Conservation (phyloP, 2,797 vertebrate genomes). For the Varecia variegata region DNA sequence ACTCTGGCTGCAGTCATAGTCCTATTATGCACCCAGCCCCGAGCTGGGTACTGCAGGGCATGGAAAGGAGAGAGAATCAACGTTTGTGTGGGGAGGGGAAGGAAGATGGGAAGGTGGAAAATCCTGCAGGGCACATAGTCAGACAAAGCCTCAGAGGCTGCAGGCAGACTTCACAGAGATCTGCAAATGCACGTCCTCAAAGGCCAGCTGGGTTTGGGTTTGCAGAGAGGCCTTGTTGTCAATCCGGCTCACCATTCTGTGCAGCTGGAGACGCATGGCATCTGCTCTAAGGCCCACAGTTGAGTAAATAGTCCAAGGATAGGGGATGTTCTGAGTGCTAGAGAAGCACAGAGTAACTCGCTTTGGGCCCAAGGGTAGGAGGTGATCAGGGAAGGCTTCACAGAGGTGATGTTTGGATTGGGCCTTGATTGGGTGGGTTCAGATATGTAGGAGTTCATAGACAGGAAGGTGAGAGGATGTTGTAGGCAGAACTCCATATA, state of each 20-base stretch:
- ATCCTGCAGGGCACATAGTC: not conserved
- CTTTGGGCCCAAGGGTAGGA: not conserved
- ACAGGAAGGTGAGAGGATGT: not conserved
- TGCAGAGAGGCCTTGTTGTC: not conserved
- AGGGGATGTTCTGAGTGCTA: not conserved
- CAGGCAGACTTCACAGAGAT: not conserved
- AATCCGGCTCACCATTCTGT: not conserved
- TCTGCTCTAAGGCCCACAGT: not conserved
- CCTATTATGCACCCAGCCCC: not conserved
- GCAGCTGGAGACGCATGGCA: not conserved
- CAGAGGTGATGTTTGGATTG: not conserved
- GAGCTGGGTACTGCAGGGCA: not conserved
- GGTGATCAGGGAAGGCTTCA: not conserved
- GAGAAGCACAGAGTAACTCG: not conserved
- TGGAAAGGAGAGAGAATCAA: not conserved
- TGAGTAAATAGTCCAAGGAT: not conserved
- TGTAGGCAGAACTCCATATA: not conserved
- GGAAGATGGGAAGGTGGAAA: not conserved
- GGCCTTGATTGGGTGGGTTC: too few species aligned
- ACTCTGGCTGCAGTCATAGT: rapidly evolving
- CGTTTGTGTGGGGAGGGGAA: not conserved
- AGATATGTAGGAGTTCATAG: not conserved
- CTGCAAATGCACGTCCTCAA: not conserved
- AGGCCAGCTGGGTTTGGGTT: not conserved
- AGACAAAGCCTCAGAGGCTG: not conserved